Evolutionary conservation across 2,113 vertebrate species (phyloP), one percentile per base, ranked within the genome.

Genomic region (Oncorhynchus kisutch): DNA sequence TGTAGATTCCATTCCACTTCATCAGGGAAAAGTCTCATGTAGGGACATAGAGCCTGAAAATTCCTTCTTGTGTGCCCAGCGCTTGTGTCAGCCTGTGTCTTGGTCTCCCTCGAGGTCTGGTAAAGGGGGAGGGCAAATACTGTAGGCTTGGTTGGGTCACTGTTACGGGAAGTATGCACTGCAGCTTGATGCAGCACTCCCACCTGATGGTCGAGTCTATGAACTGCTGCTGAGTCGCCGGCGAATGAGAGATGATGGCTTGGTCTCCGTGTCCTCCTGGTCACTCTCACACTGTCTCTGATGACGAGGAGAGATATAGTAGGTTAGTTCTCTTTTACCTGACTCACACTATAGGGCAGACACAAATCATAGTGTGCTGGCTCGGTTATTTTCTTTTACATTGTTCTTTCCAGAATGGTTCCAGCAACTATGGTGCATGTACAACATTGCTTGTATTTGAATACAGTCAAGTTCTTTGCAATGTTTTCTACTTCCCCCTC

Each of bases 201-300:
- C 72, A 18, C 73, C 72, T 18, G 7, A 13, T 54, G 72, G 60
- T 25, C n/a, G 8, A 0, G 54, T 85, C 74, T 91, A 94, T 13
- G 93, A 95, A 73, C 78, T 93, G 92, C 92, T 94, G 87, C 91
- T 94, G 25, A 92, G 88, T 29, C 92, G 88, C n/a, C 91, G 85
- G 11, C 88, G 87, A 60, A 92, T 68, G 57, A 94, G 82, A 0
- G 89, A 88, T 0, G 49, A 70, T 0, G 90, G 91, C 62, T 88
- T 93, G 76, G 79, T 88, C 4, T 90, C 88, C 0, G 78, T 81
- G 70, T 93, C 92, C 69, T 95, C 93, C 18, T 84, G 88, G 75
- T 95, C 92, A 0, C 94, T 95, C 81, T 94, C 94, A 57, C 92
- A 93, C 73, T 91, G 75, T 73, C 92, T 94, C 95, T 95, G 87